Conservation (phyloP, 2,113 vertebrate genomes). For the Leptobrachium leishanense region DNA sequence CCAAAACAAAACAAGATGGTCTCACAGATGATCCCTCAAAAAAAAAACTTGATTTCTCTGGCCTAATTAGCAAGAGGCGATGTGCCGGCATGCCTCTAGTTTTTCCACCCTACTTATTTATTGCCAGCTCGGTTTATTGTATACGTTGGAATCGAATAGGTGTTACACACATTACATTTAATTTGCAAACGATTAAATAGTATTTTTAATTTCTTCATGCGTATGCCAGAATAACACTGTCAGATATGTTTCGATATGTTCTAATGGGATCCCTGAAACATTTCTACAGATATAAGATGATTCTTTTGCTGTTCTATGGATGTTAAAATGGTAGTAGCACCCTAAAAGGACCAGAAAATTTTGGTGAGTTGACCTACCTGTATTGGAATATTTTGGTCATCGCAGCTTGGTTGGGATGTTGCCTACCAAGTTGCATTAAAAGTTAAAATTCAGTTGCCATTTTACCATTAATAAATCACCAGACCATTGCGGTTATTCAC, state of each 20-base stretch:
- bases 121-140: conserved; percentile 6
- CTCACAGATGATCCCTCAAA: conserved; percentile 19
- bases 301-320: too few relatives aligned
- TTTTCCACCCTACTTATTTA: conserved; percentile 6
- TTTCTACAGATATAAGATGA: background rate
- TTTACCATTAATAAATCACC: too few relatives aligned
- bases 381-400: too few relatives aligned
- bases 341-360: too few relatives aligned
- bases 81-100: conserved; percentile 22
- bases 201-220: conserved; percentile 1
- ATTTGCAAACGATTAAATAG: conserved; percentile 13
- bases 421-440: too few relatives aligned
- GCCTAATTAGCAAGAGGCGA: conserved; percentile 34
- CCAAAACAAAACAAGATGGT: conserved; percentile 27
- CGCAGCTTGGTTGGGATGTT: too few relatives aligned
- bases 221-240: background rate
- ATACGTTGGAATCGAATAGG: conserved; percentile 15
- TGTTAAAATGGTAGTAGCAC: too few relatives aligned
- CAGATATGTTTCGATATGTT: conserved; percentile 9
- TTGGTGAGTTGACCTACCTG: too few relatives aligned
- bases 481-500: too few relatives aligned
- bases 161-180: conserved; percentile 23
- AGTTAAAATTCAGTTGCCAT: too few relatives aligned
- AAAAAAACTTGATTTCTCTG: conserved; percentile 18
- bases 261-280: background rate